Evolutionary conservation across 1,140 invertebrate species (phyloP).

Genomic region (Dinoponera quadriceps): DNA sequence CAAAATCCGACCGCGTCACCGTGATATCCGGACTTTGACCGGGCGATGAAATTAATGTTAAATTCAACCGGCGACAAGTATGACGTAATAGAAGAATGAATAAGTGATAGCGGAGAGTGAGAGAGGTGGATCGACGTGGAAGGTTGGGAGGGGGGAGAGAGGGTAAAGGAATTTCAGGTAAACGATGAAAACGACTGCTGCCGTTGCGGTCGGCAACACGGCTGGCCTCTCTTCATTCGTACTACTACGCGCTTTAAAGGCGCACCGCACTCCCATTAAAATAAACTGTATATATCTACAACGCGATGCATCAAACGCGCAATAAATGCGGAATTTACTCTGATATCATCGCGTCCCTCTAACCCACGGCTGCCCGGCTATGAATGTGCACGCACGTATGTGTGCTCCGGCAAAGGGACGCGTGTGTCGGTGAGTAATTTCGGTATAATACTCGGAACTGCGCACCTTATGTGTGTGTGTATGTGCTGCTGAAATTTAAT

Average conservation of each 20-base stretch:
- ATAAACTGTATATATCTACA: conserved; percentile 33
- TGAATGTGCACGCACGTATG: background rate
- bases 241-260: conserved; percentile 27
- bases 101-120: background rate
- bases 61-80: too few species aligned
- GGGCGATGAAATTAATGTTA: too few species aligned
- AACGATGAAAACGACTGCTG: conserved; percentile 1
- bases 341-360: background rate
- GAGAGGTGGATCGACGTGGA: background rate
- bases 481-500: background rate
- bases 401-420: conserved; percentile 23
- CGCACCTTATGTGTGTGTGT: background rate
- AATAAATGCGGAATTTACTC: conserved; percentile 44
- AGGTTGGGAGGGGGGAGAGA: too few species aligned
- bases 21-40: too few species aligned
- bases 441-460: background rate
- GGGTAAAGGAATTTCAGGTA: background rate
- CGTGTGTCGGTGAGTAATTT: conserved; percentile 14
- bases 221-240: conserved; percentile 26
- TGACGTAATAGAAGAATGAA: too few species aligned
- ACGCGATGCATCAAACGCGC: conserved; percentile 37
- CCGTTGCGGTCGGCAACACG: conserved; percentile 11
- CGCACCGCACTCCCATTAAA: conserved; percentile 17
- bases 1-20: too few species aligned
- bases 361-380: conserved; percentile 14